Evolutionary conservation across 2,113 vertebrate genomes (phyloP).

Genomic region (Australoheros scitulus): DNA sequence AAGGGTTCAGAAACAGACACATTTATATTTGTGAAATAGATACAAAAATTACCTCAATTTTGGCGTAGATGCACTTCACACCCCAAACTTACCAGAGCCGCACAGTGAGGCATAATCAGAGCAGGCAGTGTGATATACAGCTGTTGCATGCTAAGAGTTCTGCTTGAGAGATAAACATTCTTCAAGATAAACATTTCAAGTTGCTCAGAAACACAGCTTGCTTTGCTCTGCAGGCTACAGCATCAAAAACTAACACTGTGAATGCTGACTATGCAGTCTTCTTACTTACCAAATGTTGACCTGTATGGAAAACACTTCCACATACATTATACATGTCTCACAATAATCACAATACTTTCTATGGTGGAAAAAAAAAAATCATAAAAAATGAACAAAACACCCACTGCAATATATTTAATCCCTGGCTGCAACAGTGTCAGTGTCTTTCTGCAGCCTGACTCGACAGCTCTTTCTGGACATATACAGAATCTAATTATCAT

Average conservation of each 20-base stretch:
- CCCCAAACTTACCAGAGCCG: not conserved
- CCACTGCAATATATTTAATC: not conserved
- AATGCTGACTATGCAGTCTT: not conserved
- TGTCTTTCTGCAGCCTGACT: not conserved
- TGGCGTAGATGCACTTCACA: not conserved
- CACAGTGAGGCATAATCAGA: not conserved
- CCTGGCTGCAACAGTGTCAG: not conserved
- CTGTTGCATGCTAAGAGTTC: slow-evolving; percentile 39
- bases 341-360: not conserved
- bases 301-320: not conserved
- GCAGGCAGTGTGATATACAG: not conserved
- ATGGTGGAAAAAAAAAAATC: not conserved
- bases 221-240: slow-evolving; percentile 11
- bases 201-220: slow-evolving; percentile 33
- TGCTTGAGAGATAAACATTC: slow-evolving; percentile 55
- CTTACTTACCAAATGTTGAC: not conserved
- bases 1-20: not conserved
- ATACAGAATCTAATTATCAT: not conserved
- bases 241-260: not conserved
- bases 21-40: not conserved
- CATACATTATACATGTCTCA: not conserved
- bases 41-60: not conserved
- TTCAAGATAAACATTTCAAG: slow-evolving; percentile 60
- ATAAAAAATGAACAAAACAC: not conserved
- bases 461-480: not conserved